These are phyloP conservation scores for Syritta pipiens DNA, from an alignment of 2,888 invertebrate species.

Conservation along the genomic window DNA sequence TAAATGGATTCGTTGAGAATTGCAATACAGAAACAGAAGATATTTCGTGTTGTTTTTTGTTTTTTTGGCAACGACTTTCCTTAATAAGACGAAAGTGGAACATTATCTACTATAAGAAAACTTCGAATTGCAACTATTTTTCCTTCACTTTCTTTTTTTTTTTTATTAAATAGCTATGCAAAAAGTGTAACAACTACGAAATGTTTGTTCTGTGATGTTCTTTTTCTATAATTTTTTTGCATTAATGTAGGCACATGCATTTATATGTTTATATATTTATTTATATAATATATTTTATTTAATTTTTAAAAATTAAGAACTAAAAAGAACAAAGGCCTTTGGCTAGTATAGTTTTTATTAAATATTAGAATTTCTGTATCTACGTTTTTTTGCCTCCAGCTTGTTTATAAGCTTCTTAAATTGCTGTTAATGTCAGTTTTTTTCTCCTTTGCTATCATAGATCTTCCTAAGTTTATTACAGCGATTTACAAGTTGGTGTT, in stretches of 20 bases:
- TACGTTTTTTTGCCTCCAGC: too few relatives aligned
- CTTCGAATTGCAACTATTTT: constrained; percentile 27
- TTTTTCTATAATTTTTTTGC: not conserved
- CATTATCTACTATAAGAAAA: constrained; percentile 30
- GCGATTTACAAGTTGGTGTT: too few relatives aligned
- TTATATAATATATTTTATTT: not conserved
- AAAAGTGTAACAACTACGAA: too few relatives aligned
- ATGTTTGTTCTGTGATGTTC: too few relatives aligned
- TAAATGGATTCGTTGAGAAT: constrained; percentile 33
- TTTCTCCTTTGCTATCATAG: too few relatives aligned
- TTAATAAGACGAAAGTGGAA: constrained; percentile 54
- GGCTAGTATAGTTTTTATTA: too few relatives aligned
- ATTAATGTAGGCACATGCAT: not conserved
- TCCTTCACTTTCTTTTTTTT: not conserved
- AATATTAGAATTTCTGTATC: too few relatives aligned
- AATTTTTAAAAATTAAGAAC: not conserved
- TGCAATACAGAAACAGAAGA: constrained; percentile 48
- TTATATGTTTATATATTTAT: not conserved
- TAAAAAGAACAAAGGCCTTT: not conserved
- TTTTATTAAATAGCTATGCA: not conserved
- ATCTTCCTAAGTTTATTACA: too few relatives aligned
- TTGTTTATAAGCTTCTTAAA: too few relatives aligned
- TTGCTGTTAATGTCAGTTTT: too few relatives aligned
- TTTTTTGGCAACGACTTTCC: constrained; percentile 58
- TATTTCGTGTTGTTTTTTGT: constrained; percentile 3